Evolutionary conservation across 2,113 vertebrate genomes (phyloP).

Genomic region (Climacteris rufus): DNA sequence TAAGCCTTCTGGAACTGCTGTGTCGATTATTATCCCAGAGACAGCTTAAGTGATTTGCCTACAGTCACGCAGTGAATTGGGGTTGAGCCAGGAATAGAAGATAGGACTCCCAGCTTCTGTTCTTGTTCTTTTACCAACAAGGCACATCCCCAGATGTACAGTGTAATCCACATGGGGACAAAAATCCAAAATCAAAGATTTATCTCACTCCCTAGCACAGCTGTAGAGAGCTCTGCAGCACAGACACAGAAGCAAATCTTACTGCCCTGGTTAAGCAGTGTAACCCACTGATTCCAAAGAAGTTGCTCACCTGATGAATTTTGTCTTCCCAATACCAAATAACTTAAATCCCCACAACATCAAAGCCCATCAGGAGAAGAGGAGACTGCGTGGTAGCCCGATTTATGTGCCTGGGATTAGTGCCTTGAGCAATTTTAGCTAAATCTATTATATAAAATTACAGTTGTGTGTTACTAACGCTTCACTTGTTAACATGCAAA

Average conservation of each 20-base stretch:
- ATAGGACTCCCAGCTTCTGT: not conserved
- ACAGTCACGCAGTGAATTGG: slow-evolving; percentile 22
- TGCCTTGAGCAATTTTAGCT: not conserved
- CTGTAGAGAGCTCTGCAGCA: not conserved
- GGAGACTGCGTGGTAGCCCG: not conserved
- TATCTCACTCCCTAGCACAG: not conserved
- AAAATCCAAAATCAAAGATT: slow-evolving; percentile 37
- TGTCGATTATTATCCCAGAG: slow-evolving; percentile 54
- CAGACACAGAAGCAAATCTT: not conserved
- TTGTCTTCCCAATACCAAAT: not conserved
- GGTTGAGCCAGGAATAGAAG: slow-evolving; percentile 39
- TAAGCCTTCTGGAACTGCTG: slow-evolving; percentile 44
- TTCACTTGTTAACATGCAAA: not conserved
- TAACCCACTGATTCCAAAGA: not conserved
- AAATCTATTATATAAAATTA: not conserved
- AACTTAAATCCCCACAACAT: not conserved
- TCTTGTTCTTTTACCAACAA: not conserved
- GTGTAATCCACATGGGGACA: not conserved
- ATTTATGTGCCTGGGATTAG: not conserved
- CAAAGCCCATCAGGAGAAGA: not conserved
- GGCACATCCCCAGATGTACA: not conserved
- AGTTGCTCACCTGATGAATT: not conserved
- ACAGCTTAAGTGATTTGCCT: slow-evolving; percentile 60
- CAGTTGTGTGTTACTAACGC: not conserved
- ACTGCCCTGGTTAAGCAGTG: not conserved